phyloP scores from a whole-genome alignment of 2,797 vertebrate genomes.

The Clarias laeviceps region DNA sequence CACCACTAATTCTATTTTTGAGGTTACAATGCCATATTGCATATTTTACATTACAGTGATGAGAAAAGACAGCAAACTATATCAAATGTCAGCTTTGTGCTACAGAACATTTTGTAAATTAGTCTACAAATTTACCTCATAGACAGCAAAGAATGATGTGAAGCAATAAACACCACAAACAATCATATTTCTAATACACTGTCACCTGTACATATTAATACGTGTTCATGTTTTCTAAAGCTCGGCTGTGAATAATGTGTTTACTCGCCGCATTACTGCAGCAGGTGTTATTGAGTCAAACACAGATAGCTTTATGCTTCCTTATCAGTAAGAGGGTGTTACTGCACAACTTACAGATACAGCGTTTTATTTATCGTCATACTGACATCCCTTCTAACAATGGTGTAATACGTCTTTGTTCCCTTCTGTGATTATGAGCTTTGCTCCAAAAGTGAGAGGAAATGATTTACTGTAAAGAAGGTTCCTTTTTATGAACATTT shows the following conservation, averaged over 20 bases:
- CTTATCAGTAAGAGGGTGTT: constrained; percentile 51
- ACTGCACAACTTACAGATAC: constrained; percentile 39
- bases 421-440: background rate
- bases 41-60: background rate
- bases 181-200: background rate
- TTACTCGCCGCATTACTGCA: constrained; percentile 32
- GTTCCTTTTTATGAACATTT: background rate
- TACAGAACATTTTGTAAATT: background rate
- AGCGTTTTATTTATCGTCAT: constrained; percentile 25
- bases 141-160: background rate
- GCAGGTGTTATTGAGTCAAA: constrained; percentile 29
- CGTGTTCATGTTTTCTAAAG: background rate
- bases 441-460: background rate
- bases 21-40: no score
- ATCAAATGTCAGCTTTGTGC: background rate
- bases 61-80: background rate
- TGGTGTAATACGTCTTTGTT: background rate
- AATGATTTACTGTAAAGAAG: background rate
- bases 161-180: background rate
- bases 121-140: background rate
- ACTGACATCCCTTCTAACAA: constrained; percentile 26
- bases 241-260: constrained; percentile 36
- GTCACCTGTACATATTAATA: background rate
- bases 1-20: no score
- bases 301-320: constrained; percentile 40